phyloP scores from a whole-genome alignment of 2,888 invertebrate species.

The Drosophila paranaensis region DNA sequence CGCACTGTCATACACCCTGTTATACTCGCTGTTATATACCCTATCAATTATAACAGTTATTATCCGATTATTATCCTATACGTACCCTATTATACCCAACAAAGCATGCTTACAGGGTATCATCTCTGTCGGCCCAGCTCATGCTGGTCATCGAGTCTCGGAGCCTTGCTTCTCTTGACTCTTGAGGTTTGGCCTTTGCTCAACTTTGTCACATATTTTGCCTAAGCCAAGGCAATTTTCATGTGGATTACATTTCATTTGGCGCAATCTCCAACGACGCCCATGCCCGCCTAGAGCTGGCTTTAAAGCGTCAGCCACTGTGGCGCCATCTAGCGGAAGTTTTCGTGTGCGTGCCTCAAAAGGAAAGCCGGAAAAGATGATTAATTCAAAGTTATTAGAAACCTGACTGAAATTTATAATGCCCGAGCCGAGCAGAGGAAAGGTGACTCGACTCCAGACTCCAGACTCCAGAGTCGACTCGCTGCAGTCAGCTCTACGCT shows the following conservation, averaged over 20 bases:
- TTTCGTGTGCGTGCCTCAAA: constrained; percentile 46
- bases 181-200: constrained; percentile 37
- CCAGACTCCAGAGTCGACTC: neutral
- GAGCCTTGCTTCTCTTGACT: neutral
- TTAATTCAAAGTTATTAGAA: constrained; percentile 85
- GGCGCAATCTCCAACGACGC: constrained; percentile 16
- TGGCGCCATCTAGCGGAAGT: constrained; percentile 41
- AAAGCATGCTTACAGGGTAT: constrained; percentile 3
- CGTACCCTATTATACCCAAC: neutral
- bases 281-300: neutral
- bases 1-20: too few species aligned
- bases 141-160: neutral
- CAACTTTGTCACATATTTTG: constrained; percentile 65
- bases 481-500: neutral
- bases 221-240: constrained; percentile 79
- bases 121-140: too few species aligned
- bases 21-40: too few species aligned
- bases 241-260: constrained; percentile 78
- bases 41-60: too few species aligned
- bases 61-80: too few species aligned
- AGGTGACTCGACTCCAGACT: constrained; percentile 27
- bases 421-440: constrained; percentile 38
- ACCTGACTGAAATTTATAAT: constrained; percentile 85
- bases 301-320: constrained; percentile 12
- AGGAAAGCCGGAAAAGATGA: constrained; percentile 83